Conservation (phyloP, 2,113 vertebrate species). For the Sigmodon hispidus region DNA sequence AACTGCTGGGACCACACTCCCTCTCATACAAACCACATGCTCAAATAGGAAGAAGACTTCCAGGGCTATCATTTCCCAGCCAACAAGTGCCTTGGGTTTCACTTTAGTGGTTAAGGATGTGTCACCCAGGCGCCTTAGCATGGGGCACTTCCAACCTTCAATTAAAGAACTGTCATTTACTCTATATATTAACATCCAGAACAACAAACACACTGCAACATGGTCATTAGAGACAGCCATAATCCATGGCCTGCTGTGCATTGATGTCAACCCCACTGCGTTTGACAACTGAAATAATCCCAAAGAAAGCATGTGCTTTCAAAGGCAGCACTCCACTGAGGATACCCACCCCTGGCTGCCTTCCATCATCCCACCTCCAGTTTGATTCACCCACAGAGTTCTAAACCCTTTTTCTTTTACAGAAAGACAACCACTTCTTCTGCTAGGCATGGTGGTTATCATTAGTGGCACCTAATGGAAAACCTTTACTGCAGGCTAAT, state of each 20-base stretch:
- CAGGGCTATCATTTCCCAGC: conserved; percentile 78
- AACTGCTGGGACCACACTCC: not conserved
- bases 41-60: conserved; percentile 74
- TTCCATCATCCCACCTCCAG: conserved; percentile 12
- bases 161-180: conserved; percentile 83
- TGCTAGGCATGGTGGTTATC: not conserved
- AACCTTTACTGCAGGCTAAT: not conserved
- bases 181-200: conserved; percentile 86
- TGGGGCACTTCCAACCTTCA: conserved; percentile 77
- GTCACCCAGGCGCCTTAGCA: conserved; percentile 68
- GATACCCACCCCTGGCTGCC: conserved; percentile 37
- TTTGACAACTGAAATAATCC: conserved; percentile 70
- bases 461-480: not conserved
- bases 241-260: conserved; percentile 71
- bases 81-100: conserved; percentile 79
- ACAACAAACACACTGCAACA: conserved; percentile 78
- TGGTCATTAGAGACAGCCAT: conserved; percentile 80
- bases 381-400: conserved; percentile 5
- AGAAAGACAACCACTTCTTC: not conserved
- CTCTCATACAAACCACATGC: conserved; percentile 36
- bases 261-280: conserved; percentile 70
- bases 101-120: conserved; percentile 76
- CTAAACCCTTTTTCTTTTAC: conserved; percentile 2
- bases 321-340: not conserved
- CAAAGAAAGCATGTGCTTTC: conserved; percentile 68